phyloP scores from a whole-genome alignment of 2,888 invertebrate genomes.

The Megalurothrips usitatus region DNA sequence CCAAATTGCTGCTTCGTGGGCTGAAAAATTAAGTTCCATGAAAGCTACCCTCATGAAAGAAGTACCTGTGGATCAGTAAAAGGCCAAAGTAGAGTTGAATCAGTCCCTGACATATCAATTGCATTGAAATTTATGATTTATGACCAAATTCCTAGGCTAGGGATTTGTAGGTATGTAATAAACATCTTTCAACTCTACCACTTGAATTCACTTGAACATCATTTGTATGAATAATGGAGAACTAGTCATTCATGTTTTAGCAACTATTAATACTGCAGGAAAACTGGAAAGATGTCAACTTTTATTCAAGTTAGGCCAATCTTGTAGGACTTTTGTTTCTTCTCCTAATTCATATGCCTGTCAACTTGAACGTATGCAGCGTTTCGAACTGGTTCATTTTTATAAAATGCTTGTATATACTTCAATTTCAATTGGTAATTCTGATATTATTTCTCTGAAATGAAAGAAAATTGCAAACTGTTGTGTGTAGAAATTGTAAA shows the following conservation, averaged over 20 bases:
- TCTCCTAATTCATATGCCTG: not conserved
- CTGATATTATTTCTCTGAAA: not conserved
- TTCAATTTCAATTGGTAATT: not conserved
- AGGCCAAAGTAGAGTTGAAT: conserved; percentile 4
- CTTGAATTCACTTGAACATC: not conserved
- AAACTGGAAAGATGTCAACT: not conserved
- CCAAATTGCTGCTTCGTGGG: not conserved
- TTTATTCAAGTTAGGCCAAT: not conserved
- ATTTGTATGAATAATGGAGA: not conserved
- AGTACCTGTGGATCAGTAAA: not conserved
- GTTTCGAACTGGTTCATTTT: not conserved
- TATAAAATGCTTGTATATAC: conserved; percentile 13
- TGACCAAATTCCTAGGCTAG: not conserved
- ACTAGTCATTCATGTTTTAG: conserved; percentile 4
- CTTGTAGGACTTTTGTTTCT: not conserved
- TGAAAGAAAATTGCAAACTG: not conserved
- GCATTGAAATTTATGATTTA: not conserved
- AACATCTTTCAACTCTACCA: not conserved
- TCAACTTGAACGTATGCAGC: not conserved
- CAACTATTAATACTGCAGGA: not conserved
- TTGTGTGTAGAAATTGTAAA: conserved; percentile 11
- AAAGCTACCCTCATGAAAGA: not conserved
- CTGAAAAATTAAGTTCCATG: not conserved
- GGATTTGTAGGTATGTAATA: not conserved
- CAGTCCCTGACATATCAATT: conserved; percentile 4